phyloP scores from a whole-genome alignment of 2,113 vertebrate species.

The Prionailurus bengalensis region DNA sequence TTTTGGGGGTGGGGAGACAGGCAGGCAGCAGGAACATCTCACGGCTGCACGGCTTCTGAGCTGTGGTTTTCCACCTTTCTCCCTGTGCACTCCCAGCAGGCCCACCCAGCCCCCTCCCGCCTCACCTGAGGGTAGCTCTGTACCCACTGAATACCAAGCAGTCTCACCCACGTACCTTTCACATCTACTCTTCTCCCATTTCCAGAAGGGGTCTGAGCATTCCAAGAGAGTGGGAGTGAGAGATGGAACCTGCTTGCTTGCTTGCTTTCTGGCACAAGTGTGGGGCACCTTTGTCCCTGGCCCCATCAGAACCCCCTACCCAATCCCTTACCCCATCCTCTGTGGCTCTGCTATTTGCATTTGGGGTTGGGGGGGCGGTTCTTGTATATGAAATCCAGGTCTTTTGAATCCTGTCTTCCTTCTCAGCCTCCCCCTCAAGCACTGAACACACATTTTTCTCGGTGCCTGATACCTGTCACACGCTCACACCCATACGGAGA shows the following conservation, averaged over 20 bases:
- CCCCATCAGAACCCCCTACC: background rate
- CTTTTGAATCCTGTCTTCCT: background rate
- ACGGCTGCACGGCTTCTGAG: background rate
- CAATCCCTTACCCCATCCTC: background rate
- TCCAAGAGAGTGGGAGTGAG: background rate
- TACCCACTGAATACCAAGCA: background rate
- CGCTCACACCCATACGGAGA: background rate
- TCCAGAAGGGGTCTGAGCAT: background rate
- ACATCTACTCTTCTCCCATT: background rate
- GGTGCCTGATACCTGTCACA: background rate
- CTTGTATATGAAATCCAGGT: background rate
- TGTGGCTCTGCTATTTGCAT: background rate
- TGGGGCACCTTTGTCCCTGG: background rate
- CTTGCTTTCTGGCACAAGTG: constrained; percentile 7
- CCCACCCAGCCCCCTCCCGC: background rate
- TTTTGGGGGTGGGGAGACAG: constrained; percentile 65
- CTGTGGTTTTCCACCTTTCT: constrained; percentile 55
- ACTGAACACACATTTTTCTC: background rate
- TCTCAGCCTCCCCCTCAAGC: background rate
- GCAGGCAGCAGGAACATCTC: constrained; percentile 35
- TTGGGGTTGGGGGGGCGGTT: background rate
- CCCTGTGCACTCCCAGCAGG: background rate
- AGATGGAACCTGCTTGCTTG: background rate
- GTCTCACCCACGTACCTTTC: background rate
- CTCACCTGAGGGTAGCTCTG: background rate